Base-by-base conservation (phyloP, 2,888 invertebrate species). In the Exephanes ischioxanthus region DNA sequence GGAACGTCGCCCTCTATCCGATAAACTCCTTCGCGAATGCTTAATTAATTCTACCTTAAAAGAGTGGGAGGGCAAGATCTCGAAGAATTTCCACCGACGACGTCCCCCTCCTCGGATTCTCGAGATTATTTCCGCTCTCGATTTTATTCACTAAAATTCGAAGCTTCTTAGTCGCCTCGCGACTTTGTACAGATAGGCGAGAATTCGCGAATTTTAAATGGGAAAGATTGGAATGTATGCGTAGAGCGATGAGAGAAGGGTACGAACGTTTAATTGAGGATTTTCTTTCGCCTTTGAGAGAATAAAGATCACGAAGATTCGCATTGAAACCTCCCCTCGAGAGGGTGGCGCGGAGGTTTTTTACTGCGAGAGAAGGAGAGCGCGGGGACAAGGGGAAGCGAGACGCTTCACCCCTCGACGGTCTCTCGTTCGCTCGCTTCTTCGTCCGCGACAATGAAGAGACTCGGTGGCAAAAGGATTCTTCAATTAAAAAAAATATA, bases 41-140 rank as follows among this genome's bases (percentile, higher is more conserved):
- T 86, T 85, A 87, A 87, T 87, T 87, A 87, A 86, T 84, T 80
- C 77, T 78, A 71, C 72, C 48, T 68, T 83, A 82, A 55, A 33
- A 82, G 61, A 22, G 48, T 71, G 51, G 72, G 73, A 51, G 78
- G 67, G 53, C 73, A 37, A 84, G 67, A 77, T 77, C 58, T 51
- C 45, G 26, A 30, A 53, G 51, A 73, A n/a, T 55, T 16, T 67
- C 11, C 71, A 45, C 51, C 58, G 48, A 30, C 33, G 7, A 48
- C 3, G 45, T 14, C 45, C 45, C n/a, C 26, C 26, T 51, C 41
- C 16, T 80, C 63, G 37, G 51, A 61, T 63, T 70, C 70, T 22
- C 22, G 55, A 58, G 66, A 75, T 68, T 22, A 70, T 37, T 53
- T 70, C 70, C 48, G 16, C 61, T 37, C 41, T 71, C 70, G 63